Conservation (phyloP, 2,797 vertebrate genomes). For the Phaenicophaeus curvirostris region DNA sequence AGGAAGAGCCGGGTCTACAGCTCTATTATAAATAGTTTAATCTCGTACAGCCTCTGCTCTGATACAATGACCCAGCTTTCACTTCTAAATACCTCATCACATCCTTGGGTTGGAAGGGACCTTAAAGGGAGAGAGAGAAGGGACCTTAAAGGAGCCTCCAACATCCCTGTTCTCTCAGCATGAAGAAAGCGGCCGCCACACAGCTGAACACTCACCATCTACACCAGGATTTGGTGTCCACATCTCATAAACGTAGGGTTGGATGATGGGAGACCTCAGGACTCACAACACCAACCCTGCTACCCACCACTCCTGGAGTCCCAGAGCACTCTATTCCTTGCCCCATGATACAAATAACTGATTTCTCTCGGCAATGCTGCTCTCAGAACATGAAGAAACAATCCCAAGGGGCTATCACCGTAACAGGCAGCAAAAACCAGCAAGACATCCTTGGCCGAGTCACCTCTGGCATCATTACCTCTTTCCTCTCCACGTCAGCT, state of each 20-base stretch:
- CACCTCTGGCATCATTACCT: slow-evolving; percentile 77
- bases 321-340: neutral
- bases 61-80: neutral
- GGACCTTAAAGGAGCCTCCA: no score
- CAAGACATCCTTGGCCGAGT: neutral
- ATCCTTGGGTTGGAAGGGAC: no score
- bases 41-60: neutral
- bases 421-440: neutral
- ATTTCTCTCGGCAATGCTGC: neutral
- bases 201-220: neutral
- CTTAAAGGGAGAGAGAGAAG: no score
- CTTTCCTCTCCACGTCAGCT: slow-evolving; percentile 81
- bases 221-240: neutral
- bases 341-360: neutral
- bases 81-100: neutral
- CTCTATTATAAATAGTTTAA: neutral
- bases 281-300: neutral
- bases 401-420: neutral
- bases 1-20: neutral
- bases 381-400: neutral
- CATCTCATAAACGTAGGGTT: neutral
- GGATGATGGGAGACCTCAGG: neutral
- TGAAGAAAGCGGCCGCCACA: neutral
- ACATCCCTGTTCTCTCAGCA: neutral
- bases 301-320: neutral